phyloP scores from a whole-genome alignment of 2,888 invertebrate species.

The Hedychridium roseum region DNA sequence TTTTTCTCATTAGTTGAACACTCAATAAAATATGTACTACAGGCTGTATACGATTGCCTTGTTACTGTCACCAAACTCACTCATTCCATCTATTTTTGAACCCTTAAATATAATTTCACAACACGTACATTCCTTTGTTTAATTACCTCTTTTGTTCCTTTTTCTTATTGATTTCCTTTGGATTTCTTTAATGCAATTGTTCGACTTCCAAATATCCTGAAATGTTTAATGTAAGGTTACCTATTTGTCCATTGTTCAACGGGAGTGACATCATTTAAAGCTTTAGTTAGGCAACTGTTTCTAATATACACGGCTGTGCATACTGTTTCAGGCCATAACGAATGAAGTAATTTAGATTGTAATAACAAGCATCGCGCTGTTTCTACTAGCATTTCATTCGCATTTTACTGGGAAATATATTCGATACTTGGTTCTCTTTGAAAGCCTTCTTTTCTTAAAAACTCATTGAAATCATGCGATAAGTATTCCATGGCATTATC shows the following conservation, averaged over 20 bases:
- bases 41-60: too few relatives aligned
- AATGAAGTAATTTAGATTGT: constrained; percentile 27
- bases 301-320: constrained; percentile 12
- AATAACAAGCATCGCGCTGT: constrained; percentile 40
- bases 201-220: constrained; percentile 29
- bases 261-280: constrained; percentile 8
- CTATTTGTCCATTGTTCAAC: constrained; percentile 22
- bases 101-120: too few relatives aligned
- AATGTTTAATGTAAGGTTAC: constrained; percentile 29
- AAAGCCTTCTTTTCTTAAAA: constrained; percentile 15
- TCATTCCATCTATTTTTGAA: too few relatives aligned
- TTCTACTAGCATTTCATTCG: constrained; percentile 44
- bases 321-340: constrained; percentile 43
- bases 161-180: constrained; percentile 2
- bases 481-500: constrained; percentile 30
- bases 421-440: constrained; percentile 26
- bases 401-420: constrained; percentile 45
- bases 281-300: constrained; percentile 17
- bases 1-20: too few relatives aligned
- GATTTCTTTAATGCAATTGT: constrained; percentile 25
- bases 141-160: constrained; percentile 3
- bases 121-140: constrained; percentile 10
- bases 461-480: constrained; percentile 19
- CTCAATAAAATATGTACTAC: too few relatives aligned
- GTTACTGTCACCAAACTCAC: too few relatives aligned